Conservation (phyloP, 1,140 invertebrate genomes). For the Thaumetopoea pityocampa region DNA sequence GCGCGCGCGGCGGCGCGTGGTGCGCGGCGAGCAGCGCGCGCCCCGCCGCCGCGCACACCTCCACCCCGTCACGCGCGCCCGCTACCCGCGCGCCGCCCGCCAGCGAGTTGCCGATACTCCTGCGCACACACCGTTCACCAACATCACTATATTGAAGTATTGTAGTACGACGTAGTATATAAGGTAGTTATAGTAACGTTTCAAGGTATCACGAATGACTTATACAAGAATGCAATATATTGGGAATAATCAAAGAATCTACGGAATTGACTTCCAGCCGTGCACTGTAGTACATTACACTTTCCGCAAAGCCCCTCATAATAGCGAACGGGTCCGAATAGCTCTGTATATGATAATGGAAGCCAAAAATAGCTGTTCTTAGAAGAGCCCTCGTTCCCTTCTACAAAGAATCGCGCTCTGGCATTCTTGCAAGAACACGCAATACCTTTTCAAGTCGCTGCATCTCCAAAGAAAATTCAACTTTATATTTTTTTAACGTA, state of each 20-base stretch:
- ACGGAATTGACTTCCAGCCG: not conserved
- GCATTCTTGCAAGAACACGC: no score
- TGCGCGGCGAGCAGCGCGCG: slow-evolving; percentile 38
- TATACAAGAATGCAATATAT: not conserved
- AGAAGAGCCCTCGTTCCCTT: no score
- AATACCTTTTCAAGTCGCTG: no score
- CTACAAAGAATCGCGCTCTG: no score
- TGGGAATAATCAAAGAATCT: not conserved
- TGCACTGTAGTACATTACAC: no score
- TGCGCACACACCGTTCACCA: slow-evolving; percentile 17
- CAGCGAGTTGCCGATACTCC: slow-evolving; percentile 52
- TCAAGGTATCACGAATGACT: not conserved
- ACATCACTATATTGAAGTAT: not conserved
- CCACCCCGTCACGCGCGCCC: slow-evolving; percentile 45
- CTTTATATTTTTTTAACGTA: no score
- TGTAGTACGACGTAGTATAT: not conserved
- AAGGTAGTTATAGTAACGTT: not conserved
- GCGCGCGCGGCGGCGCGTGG: slow-evolving; percentile 22
- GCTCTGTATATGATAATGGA: no score
- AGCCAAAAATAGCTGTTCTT: no score
- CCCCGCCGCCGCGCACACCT: slow-evolving; percentile 38
- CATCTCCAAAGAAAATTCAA: no score
- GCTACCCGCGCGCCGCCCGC: slow-evolving; percentile 42
- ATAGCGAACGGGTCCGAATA: no score
- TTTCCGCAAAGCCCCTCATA: no score